These are phyloP conservation scores for Mesopsocus fuscifrons DNA, from an alignment of 2,888 invertebrate species.

Conservation along the genomic window DNA sequence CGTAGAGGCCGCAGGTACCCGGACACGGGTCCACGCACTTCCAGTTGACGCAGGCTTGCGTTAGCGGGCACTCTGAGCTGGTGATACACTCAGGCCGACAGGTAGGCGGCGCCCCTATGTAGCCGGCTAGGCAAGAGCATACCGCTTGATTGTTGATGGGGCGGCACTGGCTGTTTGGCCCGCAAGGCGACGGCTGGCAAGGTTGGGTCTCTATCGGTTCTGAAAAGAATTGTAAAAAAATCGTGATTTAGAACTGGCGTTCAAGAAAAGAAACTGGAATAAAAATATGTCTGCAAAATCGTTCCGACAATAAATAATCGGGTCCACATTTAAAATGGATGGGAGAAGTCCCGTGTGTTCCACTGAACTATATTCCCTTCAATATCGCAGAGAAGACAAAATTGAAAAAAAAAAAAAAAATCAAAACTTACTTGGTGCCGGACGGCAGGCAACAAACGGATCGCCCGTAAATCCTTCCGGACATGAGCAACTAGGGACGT, in stretches of 20 bases:
- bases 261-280: too few species aligned
- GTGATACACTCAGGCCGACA: slow-evolving; percentile 64
- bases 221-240: slow-evolving; percentile 11
- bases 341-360: too few species aligned
- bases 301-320: too few species aligned
- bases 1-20: slow-evolving; percentile 26
- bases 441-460: slow-evolving; percentile 19
- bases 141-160: slow-evolving; percentile 19
- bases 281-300: too few species aligned
- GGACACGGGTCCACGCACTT: slow-evolving; percentile 27
- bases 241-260: background rate
- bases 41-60: slow-evolving; percentile 24
- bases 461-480: slow-evolving; percentile 23
- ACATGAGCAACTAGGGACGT: slow-evolving; percentile 29
- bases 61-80: slow-evolving; percentile 27
- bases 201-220: slow-evolving; percentile 25
- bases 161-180: slow-evolving; percentile 25
- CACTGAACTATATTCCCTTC: too few species aligned
- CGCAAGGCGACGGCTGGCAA: slow-evolving; percentile 38
- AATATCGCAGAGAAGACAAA: too few species aligned
- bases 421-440: slow-evolving; percentile 16
- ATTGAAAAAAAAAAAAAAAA: too few species aligned
- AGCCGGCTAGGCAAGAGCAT: slow-evolving; percentile 26
- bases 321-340: too few species aligned
- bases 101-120: slow-evolving; percentile 26